Evolutionary conservation across 2,113 vertebrate species (phyloP).

Genomic region (Phocoena sinus): DNA sequence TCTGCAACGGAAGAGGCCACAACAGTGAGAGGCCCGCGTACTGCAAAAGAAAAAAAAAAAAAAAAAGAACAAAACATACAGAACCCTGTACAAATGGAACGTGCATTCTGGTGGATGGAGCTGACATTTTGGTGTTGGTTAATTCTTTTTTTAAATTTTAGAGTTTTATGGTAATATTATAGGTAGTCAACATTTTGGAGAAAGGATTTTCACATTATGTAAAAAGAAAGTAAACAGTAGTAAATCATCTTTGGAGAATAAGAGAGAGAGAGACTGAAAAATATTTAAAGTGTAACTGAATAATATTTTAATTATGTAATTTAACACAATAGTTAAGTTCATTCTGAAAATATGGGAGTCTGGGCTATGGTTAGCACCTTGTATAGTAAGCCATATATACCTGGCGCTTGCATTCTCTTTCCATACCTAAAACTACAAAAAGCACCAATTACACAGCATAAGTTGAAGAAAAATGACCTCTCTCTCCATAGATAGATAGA

Average conservation of each 20-base stretch:
- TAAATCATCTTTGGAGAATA: not conserved
- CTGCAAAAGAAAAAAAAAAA: no score
- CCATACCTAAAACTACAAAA: not conserved
- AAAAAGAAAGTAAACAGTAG: constrained; percentile 10
- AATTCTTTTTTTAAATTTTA: not conserved
- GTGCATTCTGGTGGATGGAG: not conserved
- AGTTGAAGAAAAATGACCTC: not conserved
- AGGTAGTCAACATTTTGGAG: not conserved
- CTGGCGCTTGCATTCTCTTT: not conserved
- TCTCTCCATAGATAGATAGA: not conserved
- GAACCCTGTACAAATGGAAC: not conserved
- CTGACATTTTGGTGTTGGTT: not conserved
- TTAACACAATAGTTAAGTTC: constrained; percentile 10
- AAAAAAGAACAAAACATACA: not conserved
- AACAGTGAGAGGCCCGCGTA: no score
- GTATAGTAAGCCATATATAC: not conserved
- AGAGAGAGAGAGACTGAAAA: not conserved
- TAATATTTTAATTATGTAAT: constrained; percentile 13
- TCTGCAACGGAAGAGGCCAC: no score
- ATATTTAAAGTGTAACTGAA: not conserved
- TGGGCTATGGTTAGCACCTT: not conserved
- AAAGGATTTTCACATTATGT: not conserved
- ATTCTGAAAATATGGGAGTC: not conserved
- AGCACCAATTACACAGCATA: not conserved
- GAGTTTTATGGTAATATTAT: not conserved